A percentile compares a stretch with the other conserved stretches of the same genome.
phyloP scores from a whole-genome alignment of 2,113 vertebrate species.

The Lathamus discolor region DNA sequence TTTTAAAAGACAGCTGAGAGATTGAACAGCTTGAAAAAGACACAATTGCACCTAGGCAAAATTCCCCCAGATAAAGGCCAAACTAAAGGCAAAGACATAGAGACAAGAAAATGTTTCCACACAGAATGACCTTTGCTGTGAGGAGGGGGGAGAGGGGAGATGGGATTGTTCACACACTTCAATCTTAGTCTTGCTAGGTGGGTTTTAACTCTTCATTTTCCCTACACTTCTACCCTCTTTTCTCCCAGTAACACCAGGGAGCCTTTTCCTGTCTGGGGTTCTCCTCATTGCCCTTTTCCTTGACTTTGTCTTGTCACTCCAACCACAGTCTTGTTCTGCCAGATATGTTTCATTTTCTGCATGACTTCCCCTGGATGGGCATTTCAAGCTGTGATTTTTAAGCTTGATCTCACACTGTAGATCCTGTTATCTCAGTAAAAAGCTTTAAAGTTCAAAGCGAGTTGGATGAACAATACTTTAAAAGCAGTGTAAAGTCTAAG shows the following conservation, averaged over 20 bases:
- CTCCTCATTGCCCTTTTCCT: constrained; percentile 66
- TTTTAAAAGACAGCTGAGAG: background rate
- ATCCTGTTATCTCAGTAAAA: constrained; percentile 70
- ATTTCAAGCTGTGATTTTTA: constrained; percentile 80
- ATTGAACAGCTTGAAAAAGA: background rate
- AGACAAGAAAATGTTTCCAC: background rate
- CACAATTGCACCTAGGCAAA: background rate
- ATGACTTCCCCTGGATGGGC: constrained; percentile 76
- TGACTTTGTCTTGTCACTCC: constrained; percentile 71
- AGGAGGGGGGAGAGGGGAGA: background rate
- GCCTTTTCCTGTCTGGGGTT: constrained; percentile 27
- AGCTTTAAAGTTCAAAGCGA: constrained; percentile 78
- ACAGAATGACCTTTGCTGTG: constrained; percentile 22
- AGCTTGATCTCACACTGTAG: constrained; percentile 73
- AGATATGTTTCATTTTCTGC: constrained; percentile 79
- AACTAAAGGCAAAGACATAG: constrained; percentile 10
- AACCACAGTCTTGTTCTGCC: constrained; percentile 68
- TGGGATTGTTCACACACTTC: background rate
- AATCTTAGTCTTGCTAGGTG: constrained; percentile 6
- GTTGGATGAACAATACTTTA: constrained; percentile 68
- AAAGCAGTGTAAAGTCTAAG: constrained; percentile 53
- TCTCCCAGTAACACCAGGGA: constrained; percentile 48
- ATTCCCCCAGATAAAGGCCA: background rate
- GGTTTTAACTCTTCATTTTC: constrained; percentile 60
- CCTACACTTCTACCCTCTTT: background rate